Evolutionary conservation across 2,113 vertebrate species (phyloP).

Genomic region (Odocoileus hemionus): DNA sequence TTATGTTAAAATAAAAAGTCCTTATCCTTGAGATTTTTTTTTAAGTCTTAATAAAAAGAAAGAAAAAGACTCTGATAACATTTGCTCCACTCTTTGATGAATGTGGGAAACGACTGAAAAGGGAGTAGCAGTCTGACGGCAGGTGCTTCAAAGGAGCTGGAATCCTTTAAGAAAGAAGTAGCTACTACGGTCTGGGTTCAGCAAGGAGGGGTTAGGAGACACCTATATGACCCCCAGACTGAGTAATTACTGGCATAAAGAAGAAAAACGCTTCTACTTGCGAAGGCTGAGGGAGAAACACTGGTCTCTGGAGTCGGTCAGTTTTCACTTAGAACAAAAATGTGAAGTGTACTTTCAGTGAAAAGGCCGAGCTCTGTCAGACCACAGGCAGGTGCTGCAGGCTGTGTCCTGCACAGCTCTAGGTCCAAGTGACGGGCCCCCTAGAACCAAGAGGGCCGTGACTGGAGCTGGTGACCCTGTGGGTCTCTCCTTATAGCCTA

Average conservation of each 20-base stretch:
- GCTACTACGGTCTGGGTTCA: background rate
- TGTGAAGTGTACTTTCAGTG: background rate
- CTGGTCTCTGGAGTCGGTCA: background rate
- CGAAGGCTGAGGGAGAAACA: background rate
- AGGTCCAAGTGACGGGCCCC: background rate
- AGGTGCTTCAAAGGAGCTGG: background rate
- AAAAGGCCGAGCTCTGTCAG: background rate
- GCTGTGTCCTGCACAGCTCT: background rate
- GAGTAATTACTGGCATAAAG: background rate
- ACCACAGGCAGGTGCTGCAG: background rate
- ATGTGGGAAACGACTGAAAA: background rate
- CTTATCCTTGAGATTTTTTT: background rate
- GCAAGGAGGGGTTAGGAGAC: background rate
- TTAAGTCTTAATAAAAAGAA: background rate
- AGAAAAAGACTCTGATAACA: background rate
- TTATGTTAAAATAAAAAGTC: slow-evolving; percentile 22
- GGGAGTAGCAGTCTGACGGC: background rate
- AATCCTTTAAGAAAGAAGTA: background rate
- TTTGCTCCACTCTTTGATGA: background rate
- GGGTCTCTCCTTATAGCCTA: background rate
- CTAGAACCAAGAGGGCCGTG: background rate
- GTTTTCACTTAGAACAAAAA: background rate
- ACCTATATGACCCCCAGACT: background rate
- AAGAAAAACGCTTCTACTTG: background rate
- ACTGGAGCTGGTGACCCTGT: background rate